Conservation (phyloP, 2,888 invertebrate genomes). For the Crematogaster levior region DNA sequence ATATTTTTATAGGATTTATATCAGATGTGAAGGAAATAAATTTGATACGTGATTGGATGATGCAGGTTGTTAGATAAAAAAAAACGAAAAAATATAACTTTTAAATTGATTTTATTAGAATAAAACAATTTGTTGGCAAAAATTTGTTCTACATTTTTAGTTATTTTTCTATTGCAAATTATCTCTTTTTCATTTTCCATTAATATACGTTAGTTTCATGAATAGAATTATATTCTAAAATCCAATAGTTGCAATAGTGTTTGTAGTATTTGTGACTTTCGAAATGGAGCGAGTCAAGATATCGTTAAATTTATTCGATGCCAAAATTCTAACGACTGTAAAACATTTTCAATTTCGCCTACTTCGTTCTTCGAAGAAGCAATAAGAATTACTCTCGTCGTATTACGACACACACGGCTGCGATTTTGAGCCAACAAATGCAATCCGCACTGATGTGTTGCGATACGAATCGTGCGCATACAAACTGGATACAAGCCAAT, state of each 20-base stretch:
- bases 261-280: not conserved
- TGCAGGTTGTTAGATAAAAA: not conserved
- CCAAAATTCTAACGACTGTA: not conserved
- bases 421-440: conserved; percentile 67
- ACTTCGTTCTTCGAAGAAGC: not conserved
- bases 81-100: not conserved
- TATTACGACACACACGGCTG: conserved; percentile 36
- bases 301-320: not conserved
- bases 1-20: not conserved
- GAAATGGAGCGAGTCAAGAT: not conserved
- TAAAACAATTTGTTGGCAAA: not conserved
- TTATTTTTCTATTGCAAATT: not conserved
- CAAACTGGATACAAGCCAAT: conserved; percentile 68
- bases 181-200: not conserved
- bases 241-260: no score
- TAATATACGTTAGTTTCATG: not conserved
- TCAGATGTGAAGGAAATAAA: not conserved
- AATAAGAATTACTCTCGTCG: conserved; percentile 39
- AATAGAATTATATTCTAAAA: not conserved
- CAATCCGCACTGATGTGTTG: conserved; percentile 51
- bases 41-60: not conserved
- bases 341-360: conserved; percentile 10
- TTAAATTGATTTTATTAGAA: not conserved
- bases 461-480: conserved; percentile 40
- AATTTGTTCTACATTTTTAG: no score